Percentiles rank a stretch among this genome's conserved stretches.
These are phyloP conservation scores for Eupithecia abbreviata DNA, from an alignment of 2,888 invertebrate species.

Conservation along the genomic window DNA sequence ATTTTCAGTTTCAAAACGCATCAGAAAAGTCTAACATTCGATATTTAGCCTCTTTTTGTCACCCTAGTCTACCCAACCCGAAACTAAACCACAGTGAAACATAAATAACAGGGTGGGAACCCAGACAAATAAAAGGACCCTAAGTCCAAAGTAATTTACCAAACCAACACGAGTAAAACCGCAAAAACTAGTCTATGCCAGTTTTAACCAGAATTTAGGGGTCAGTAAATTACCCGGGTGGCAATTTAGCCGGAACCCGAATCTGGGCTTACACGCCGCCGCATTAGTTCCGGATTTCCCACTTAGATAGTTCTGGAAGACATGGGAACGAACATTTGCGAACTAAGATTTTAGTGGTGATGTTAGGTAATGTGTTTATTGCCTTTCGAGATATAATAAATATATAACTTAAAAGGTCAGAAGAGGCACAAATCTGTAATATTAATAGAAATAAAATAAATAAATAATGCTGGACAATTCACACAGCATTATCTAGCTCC, in stretches of 20 bases:
- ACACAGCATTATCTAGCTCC: no score
- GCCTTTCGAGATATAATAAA: neutral
- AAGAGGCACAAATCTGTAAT: neutral
- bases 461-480: no score
- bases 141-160: conserved; percentile 12
- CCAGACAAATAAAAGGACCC: conserved; percentile 8
- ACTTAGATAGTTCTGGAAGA: conserved; percentile 17
- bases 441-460: no score
- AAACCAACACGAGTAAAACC: conserved; percentile 16
- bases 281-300: conserved; percentile 31
- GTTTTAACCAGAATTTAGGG: conserved; percentile 33
- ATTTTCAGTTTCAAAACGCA: neutral
- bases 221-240: conserved; percentile 31
- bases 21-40: neutral
- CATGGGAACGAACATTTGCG: neutral
- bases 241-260: conserved; percentile 31
- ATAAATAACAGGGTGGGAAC: neutral
- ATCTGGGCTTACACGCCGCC: conserved; percentile 32
- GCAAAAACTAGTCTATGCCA: conserved; percentile 33
- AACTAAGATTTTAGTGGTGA: neutral
- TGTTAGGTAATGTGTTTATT: conserved; percentile 1
- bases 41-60: neutral
- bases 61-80: neutral
- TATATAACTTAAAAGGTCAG: neutral
- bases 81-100: neutral